Percentiles rank a stretch among this genome's conserved stretches.
Conservation (phyloP, 2,888 invertebrate genomes). For the Entomobrya multifasciata region DNA sequence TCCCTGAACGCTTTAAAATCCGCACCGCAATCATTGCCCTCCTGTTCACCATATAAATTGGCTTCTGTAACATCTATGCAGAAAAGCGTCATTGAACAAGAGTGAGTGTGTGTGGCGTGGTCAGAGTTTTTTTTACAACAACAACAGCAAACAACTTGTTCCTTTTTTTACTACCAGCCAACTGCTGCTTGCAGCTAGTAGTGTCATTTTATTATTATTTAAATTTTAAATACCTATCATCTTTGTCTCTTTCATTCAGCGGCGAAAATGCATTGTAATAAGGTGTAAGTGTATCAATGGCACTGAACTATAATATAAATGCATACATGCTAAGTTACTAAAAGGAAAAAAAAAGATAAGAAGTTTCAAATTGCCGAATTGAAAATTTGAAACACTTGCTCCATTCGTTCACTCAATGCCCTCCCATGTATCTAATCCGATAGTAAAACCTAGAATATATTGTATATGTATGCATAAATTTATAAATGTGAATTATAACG, state of each 20-base stretch:
- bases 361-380: background rate
- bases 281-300: background rate
- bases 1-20: too few relatives aligned
- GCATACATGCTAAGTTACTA: background rate
- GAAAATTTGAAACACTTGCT: background rate
- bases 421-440: too few relatives aligned
- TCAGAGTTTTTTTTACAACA: constrained; percentile 13
- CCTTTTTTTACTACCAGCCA: background rate
- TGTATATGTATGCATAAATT: background rate
- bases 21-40: too few relatives aligned
- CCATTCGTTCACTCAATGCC: too few relatives aligned
- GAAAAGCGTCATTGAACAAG: background rate
- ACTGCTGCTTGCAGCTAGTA: background rate
- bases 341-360: constrained; percentile 11
- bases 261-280: background rate
- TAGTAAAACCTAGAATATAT: background rate
- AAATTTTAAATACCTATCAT: background rate
- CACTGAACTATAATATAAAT: background rate
- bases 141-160: constrained; percentile 13
- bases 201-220: background rate
- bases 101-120: constrained; percentile 58
- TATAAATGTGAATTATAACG: too few relatives aligned
- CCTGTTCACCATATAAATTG: background rate
- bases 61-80: constrained; percentile 27
- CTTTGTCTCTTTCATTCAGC: constrained; percentile 16